phyloP scores from a whole-genome alignment of 2,888 invertebrate genomes.

The Anthrax anthrax region DNA sequence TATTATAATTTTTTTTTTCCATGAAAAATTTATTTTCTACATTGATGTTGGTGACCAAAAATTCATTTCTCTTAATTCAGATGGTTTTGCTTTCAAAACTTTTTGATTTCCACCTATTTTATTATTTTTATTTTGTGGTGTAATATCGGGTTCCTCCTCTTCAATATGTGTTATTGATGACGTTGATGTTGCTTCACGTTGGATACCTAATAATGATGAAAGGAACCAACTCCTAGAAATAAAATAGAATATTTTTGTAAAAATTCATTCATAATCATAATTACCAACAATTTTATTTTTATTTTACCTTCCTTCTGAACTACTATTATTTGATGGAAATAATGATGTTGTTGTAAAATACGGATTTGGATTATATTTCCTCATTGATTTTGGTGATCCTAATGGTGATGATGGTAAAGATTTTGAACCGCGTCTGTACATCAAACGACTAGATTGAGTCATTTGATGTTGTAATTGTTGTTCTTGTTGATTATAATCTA shows the following conservation, averaged over 20 bases:
- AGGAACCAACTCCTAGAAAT: conserved; percentile 46
- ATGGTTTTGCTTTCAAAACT: conserved; percentile 44
- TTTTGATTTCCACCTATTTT: conserved; percentile 22
- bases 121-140: conserved; percentile 2
- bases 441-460: conserved; percentile 13
- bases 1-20: too few species aligned
- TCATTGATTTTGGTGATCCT: conserved; percentile 38
- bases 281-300: background rate
- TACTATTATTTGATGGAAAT: conserved; percentile 4
- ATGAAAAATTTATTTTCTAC: conserved; percentile 36
- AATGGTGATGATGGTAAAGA: conserved; percentile 57
- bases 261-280: conserved; percentile 9
- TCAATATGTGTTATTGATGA: conserved; percentile 41
- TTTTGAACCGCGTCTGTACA: conserved; percentile 47
- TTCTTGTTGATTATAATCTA: background rate
- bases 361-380: conserved; percentile 39
- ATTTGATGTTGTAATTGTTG: conserved; percentile 18
- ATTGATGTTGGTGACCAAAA: conserved; percentile 77
- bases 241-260: conserved; percentile 22
- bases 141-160: conserved; percentile 35
- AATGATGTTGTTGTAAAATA: conserved; percentile 40
- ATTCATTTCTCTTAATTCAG: conserved; percentile 67
- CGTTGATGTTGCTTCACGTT: conserved; percentile 45
- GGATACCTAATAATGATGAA: conserved; percentile 48
- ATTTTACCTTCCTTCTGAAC: conserved; percentile 8